A percentile compares a stretch with the other conserved stretches of the same genome.
Conservation (phyloP, 2,113 vertebrate genomes). For the Psilopsiagon aurifrons region DNA sequence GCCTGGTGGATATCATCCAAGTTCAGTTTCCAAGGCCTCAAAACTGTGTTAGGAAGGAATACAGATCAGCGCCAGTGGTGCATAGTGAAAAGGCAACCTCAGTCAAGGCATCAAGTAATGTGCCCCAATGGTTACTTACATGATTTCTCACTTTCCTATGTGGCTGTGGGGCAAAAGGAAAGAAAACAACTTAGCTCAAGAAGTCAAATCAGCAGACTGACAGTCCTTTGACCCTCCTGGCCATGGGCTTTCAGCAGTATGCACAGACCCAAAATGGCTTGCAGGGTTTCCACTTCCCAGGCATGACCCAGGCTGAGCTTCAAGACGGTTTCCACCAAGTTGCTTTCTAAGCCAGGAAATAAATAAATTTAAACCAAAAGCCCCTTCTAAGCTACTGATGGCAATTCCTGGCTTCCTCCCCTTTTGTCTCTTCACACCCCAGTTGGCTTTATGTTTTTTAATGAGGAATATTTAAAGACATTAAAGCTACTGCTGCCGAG, state of each 20-base stretch:
- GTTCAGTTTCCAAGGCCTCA: background rate
- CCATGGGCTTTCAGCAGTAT: background rate
- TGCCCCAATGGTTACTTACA: background rate
- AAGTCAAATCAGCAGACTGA: background rate
- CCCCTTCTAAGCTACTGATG: background rate
- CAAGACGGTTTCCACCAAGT: background rate
- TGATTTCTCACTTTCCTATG: background rate
- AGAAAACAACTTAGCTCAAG: background rate
- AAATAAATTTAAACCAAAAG: background rate
- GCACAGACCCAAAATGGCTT: background rate
- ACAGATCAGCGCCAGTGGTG: background rate
- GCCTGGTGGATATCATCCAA: background rate
- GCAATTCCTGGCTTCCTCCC: background rate
- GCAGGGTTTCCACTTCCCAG: background rate
- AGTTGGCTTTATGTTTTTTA: background rate
- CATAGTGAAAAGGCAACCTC: background rate
- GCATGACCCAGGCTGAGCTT: background rate
- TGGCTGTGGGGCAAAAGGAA: background rate
- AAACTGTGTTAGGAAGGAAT: background rate
- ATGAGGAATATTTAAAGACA: background rate
- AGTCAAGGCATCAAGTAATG: background rate
- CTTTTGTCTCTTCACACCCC: background rate
- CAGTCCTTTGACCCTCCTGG: background rate
- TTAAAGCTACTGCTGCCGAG: background rate
- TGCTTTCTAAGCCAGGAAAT: background rate